Base-by-base conservation (phyloP, 1,140 invertebrate genomes). In the Metopolophium dirhodum region DNA sequence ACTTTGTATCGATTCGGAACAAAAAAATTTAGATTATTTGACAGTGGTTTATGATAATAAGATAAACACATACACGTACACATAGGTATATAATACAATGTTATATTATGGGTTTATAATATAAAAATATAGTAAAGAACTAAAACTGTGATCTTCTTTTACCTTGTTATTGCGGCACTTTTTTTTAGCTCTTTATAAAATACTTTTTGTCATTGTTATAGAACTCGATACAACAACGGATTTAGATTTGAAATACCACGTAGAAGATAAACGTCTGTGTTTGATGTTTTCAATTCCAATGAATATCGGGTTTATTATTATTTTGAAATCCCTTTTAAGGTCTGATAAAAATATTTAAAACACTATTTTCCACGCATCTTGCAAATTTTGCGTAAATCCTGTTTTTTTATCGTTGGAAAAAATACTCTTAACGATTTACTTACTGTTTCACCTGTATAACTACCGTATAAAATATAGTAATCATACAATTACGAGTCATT, bases 221-320 rank as follows among this genome's bases (percentile, higher is more conserved):
- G 7, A 61, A 68, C 20, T 18, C 3, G 37, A n/a, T 30, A 37
- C 30, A 45, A 90, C 89, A n/a, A 47, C 89, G 26, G 89, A 90
- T 90, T 90, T 90, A 61, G 37, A 90, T 45, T 45, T 45, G 37
- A 61, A 90, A 57, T 26, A 22, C 49, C 37, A 37, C 41, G n/a
- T 57, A 45, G n/a, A 90, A 61, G 88, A 90, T 26, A 26, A 45
- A 37, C n/a, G 87, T 89, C 87, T 89, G 11, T 45, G 45, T 61
- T 68, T 90, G 89, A 90, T 90, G 54, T 90, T 90, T 90, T 90
- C 54, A 2, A 45, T 90, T 90, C 23, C 18, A 90, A 41, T 26
- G 37, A 22, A 89, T 35, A 61, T 45, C 54, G 41, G 30, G 26
- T 90, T 54, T 57, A 26, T 90, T 57, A 57, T 89, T 89, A 30